Evolutionary conservation across 2,113 vertebrate species (phyloP), one percentile per base, ranked within the genome.

Genomic region (Erythrolamprus reginae): DNA sequence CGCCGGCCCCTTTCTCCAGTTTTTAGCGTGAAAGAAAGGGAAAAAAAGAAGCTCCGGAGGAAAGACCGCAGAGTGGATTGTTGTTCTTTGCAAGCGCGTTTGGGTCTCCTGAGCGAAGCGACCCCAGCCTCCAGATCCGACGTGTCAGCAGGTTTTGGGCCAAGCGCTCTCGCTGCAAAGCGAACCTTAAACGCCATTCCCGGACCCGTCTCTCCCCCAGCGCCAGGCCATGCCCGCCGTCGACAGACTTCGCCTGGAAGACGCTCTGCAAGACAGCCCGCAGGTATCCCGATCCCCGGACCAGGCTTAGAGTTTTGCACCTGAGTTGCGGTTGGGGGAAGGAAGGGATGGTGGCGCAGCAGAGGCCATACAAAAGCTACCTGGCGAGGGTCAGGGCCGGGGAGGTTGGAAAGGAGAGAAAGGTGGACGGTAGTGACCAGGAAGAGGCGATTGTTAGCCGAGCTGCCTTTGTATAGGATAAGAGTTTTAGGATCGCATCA

Each of bases 231-330:
- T 99, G 99, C 99, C 99, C 89, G 98, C 98, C 95, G 98, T 99
- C 90, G 99, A 99, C 94, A 99, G 98, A 94, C 97, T 99, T 93
- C 98, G 99, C 65, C 96, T 99, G 92, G 99, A 99, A 95, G 99
- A 99, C 87, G 98, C 99, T 70, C 93, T 99, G 94, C 98, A 98
- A 95, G 99, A 99, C 96, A 99, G 99, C 96, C 99, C 99, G 85
- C 99, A 99, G 99, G 99, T 99, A 98, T 9, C 70, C 70, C 33
- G 93, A 61, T 47, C 4, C 4, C 65, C 23, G 13, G 84, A 70
- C 38, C 10, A 19, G 24, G 5, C 42, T 17, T 24, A n/a, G 70
- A 21, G 21, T n/a, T n/a, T n/a, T n/a, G 9, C 17, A 15, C 47
- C 50, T 48, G 17, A 13, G 1, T 4, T 10, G 28, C 38, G 23